These are phyloP conservation scores for Branchinecta lindahli DNA, from an alignment of 1,140 invertebrate genomes.

Conservation along the genomic window DNA sequence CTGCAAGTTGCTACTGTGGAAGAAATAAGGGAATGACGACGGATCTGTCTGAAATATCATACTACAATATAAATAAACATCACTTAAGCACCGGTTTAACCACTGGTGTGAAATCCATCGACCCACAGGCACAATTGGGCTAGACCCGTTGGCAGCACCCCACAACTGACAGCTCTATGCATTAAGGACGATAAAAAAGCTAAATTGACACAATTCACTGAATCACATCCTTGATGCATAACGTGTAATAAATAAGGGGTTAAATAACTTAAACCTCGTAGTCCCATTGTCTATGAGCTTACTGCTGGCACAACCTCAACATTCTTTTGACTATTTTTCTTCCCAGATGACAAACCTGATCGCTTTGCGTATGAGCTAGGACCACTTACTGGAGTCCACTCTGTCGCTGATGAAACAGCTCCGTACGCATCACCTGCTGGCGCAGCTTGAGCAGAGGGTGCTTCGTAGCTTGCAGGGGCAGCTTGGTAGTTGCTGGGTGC, in stretches of 20 bases:
- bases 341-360: neutral
- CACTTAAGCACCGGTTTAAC: no score
- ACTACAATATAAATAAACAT: no score
- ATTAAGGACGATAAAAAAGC: no score
- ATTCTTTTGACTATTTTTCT: constrained; percentile 7
- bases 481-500: constrained; percentile 2
- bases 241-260: neutral
- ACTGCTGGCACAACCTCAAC: neutral
- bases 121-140: no score
- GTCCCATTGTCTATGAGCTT: neutral
- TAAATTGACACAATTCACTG: neutral
- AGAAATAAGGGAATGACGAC: no score
- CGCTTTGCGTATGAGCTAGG: neutral
- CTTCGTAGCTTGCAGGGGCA: neutral
- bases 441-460: neutral
- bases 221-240: constrained; percentile 6
- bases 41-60: no score
- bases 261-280: neutral
- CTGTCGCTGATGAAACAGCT: neutral
- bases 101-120: no score
- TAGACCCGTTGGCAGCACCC: no score
- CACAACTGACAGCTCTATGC: no score
- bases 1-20: no score
- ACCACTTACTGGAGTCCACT: constrained; percentile 5
- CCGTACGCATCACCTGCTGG: neutral